Percentiles rank a stretch among this genome's conserved stretches.
Conservation (phyloP, 2,113 vertebrate genomes). For the Protobothrops mucrosquamatus region DNA sequence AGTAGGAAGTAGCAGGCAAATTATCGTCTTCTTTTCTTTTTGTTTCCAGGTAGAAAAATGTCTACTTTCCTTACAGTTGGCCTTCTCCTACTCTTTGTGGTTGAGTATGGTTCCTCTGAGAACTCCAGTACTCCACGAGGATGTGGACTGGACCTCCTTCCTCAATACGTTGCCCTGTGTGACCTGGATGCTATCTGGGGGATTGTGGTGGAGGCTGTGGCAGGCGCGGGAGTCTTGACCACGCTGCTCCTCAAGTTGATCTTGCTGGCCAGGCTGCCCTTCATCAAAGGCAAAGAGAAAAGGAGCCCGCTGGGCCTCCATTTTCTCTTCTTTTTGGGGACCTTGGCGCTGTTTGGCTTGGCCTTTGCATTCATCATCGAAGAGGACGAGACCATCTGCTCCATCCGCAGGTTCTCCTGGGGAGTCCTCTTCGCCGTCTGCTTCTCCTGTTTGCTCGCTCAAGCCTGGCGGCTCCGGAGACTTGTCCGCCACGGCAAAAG, state of each 20-base stretch:
- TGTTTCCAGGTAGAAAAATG: slow-evolving; percentile 71
- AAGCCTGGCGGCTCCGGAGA: slow-evolving; percentile 83
- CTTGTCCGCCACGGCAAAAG: slow-evolving; percentile 84
- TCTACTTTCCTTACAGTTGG: slow-evolving; percentile 60
- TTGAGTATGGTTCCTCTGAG: slow-evolving; percentile 71
- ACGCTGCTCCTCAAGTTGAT: slow-evolving; percentile 81
- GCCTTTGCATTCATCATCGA: slow-evolving; percentile 92
- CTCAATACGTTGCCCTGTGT: slow-evolving; percentile 88
- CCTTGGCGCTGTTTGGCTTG: slow-evolving; percentile 87
- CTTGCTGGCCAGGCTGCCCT: slow-evolving; percentile 85
- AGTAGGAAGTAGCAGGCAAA: neutral
- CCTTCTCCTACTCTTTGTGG: slow-evolving; percentile 77
- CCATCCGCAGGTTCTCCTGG: slow-evolving; percentile 86
- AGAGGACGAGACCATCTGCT: slow-evolving; percentile 85
- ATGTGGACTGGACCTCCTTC: slow-evolving; percentile 85
- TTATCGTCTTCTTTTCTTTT: neutral
- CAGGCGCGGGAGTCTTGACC: slow-evolving; percentile 83
- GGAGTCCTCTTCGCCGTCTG: slow-evolving; percentile 89
- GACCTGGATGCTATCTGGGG: slow-evolving; percentile 96
- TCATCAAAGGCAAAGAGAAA: slow-evolving; percentile 90
- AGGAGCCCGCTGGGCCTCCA: slow-evolving; percentile 83
- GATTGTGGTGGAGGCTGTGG: slow-evolving; percentile 86
- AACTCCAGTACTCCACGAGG: slow-evolving; percentile 79
- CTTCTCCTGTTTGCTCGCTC: slow-evolving; percentile 91
- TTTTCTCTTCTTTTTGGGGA: slow-evolving; percentile 88